Percentiles rank a stretch among this genome's conserved stretches.
Conservation (phyloP, 2,113 vertebrate species). For the Albula glossodonta region DNA sequence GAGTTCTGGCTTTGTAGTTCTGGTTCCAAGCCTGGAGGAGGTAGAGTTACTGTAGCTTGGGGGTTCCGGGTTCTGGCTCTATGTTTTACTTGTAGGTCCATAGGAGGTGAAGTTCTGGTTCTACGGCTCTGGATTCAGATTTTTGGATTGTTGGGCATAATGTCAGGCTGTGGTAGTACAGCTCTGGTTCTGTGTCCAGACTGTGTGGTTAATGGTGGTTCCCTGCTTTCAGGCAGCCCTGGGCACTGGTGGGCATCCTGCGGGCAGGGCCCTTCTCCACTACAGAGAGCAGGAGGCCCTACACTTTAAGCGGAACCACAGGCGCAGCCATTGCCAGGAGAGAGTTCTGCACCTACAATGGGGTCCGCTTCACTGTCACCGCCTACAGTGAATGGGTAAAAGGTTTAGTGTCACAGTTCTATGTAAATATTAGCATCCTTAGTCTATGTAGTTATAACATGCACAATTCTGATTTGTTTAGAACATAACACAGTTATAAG, state of each 20-base stretch:
- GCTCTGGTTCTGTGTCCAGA: neutral
- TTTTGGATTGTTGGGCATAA: too few relatives aligned
- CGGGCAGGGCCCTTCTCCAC: slow-evolving; percentile 24
- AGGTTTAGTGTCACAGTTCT: slow-evolving; percentile 41
- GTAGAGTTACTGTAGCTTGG: too few relatives aligned
- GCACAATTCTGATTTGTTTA: neutral
- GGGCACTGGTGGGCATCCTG: slow-evolving; percentile 53
- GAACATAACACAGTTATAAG: neutral
- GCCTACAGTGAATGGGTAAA: slow-evolving; percentile 58
- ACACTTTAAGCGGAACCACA: slow-evolving; percentile 31
- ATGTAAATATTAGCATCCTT: neutral
- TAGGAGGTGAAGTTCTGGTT: neutral
- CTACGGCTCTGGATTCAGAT: neutral
- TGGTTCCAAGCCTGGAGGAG: too few relatives aligned
- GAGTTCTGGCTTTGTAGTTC: too few relatives aligned
- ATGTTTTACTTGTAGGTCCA: too few relatives aligned
- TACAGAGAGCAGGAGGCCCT: slow-evolving; percentile 41
- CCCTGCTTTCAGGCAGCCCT: slow-evolving; percentile 52
- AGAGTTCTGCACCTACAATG: slow-evolving; percentile 43
- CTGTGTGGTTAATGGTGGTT: neutral
- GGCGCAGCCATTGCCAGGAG: slow-evolving; percentile 39
- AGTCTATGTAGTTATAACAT: too few relatives aligned
- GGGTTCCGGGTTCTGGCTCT: too few relatives aligned
- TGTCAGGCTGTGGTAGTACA: neutral
- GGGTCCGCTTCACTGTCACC: slow-evolving; percentile 43